Base-by-base conservation (phyloP, 2,113 vertebrate genomes). In the Eudyptes chrysolophus region DNA sequence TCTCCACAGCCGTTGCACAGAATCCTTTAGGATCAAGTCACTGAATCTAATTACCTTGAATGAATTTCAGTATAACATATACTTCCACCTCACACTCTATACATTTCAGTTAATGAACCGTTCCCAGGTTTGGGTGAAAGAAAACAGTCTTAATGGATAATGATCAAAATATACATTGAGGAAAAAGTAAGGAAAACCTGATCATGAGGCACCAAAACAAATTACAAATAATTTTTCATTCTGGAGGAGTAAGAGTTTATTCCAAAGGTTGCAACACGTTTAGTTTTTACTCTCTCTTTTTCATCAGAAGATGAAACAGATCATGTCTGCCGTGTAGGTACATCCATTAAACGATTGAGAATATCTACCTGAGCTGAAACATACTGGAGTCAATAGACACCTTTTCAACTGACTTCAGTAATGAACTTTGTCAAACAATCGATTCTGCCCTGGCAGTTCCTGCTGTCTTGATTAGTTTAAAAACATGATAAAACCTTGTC, bases 341-440 rank as follows among this genome's bases (percentile, higher is more conserved):
- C 87, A 96, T 77, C 58, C n/a, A 95, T 92, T 95, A 96, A 87
- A 76, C 2, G 6, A 60, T 19, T 88, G 57, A 77, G 58, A 55
- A 74, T 66, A 8, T 58, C 74, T 82, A 13, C 62, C n/a, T 58
- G 29, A 51, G 85, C 81, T 84, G 76, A 82, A 94, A 80, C 51
- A 55, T 22, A 58, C 36, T 70, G 46, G 61, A 93, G 84, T 90
- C 89, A 66, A 90, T 76, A 82, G 70, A 48, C 46, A 66, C 54
- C 62, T 79, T 82, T 88, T 71, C 69, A 87, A 51, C n/a, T 29
- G 52, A 84, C 77, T 92, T 75, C 70, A 51, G 38, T 83, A 95
- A 96, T 58, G 46, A 94, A 87, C 46, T 79, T 87, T 54, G 22
- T 57, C 29, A 90, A 95, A 49, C 61, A 61, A 90, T 94, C 95